Base-by-base conservation (phyloP, 2,888 invertebrate genomes). In the Hypsopygia costalis region DNA sequence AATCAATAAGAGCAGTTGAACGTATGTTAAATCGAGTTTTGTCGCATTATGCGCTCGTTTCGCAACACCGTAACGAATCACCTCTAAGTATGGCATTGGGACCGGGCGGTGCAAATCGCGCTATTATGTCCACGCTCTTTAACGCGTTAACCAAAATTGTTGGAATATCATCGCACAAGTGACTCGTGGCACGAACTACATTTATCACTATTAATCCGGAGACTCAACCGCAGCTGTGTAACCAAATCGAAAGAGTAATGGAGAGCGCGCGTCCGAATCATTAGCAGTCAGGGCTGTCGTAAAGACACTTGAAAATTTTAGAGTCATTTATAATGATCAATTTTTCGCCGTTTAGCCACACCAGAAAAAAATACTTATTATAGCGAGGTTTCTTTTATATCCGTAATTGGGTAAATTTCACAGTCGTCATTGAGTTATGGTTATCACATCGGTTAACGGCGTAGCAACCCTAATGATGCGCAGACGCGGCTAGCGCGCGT, bases 51-150 rank as follows among this genome's bases (percentile, higher is more conserved):
- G 51, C 45, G 54, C 49, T 30, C 35, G 47, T 81, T 76, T 69
- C 75, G 81, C 69, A 80, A 85, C 66, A 62, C n/a, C n/a, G 62
- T 62, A 55, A 47, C 69, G 55, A 74, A 75, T 76, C 55, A 53
- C 45, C 43, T 49, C 35, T 44, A 52, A 56, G 49, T 54, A 53
- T 62, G 73, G 63, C 72, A 69, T 69, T 73, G 74, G 60, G 48
- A 55, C 69, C 55, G 51, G 63, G 66, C 70, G 59, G 46, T 51
- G 43, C 60, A 49, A 67, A 72, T 70, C 62, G 55, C 55, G 52
- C 58, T 57, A 64, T 74, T 66, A 69, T 55, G 47, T 47, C 44
- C 21, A 44, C 46, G 60, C 59, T 62, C 58, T 51, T 60, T 58
- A 57, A 29, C 41, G 43, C 29, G 44, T 44, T 36, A 43, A 42